Evolutionary conservation across 2,113 vertebrate genomes (phyloP).

Genomic region (Macquaria australasica): DNA sequence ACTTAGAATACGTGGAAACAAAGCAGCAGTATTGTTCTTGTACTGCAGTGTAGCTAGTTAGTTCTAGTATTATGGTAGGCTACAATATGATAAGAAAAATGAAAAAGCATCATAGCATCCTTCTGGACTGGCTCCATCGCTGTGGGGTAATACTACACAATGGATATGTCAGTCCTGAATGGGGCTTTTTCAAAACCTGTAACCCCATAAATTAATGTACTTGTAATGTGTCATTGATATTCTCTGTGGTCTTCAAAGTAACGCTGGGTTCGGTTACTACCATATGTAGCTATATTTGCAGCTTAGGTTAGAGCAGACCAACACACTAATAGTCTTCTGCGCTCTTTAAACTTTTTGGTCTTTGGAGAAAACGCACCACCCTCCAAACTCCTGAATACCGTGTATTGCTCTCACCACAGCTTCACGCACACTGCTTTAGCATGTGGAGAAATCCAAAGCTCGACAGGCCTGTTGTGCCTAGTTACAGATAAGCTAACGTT

Average conservation of each 20-base stretch:
- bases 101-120: not conserved
- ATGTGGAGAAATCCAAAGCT: conserved; percentile 1
- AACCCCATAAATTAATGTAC: not conserved
- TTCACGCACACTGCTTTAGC: not conserved
- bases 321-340: not conserved
- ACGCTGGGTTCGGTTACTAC: not conserved
- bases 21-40: not conserved
- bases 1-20: not conserved
- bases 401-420: not conserved
- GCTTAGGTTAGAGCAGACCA: not conserved
- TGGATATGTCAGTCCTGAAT: not conserved
- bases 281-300: not conserved
- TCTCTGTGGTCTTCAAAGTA: not conserved
- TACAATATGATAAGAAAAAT: not conserved
- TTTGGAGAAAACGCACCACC: not conserved
- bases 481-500: conserved; percentile 7
- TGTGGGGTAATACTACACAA: not conserved
- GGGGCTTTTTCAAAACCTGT: not conserved
- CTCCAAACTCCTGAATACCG: not conserved
- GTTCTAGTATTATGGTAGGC: not conserved
- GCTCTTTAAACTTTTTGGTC: not conserved
- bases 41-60: not conserved
- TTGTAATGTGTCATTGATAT: not conserved
- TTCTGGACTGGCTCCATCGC: not conserved
- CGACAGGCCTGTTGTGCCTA: not conserved